Evolutionary conservation across 1,140 invertebrate genomes (phyloP).

Genomic region (Sweltsa coloradensis): DNA sequence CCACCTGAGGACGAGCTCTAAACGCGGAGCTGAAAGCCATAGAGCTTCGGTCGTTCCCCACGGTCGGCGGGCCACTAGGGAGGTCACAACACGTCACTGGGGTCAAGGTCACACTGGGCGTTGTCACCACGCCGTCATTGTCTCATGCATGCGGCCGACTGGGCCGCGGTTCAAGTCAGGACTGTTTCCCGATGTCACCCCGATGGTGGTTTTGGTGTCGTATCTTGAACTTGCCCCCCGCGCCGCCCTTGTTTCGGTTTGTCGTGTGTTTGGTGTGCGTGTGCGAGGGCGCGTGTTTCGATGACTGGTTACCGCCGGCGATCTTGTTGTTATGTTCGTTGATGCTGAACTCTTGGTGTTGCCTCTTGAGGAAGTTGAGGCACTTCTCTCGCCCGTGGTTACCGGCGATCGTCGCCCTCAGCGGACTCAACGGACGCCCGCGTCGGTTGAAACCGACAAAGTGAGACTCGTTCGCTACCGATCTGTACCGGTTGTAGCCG

Average conservation of each 20-base stretch:
- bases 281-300: background rate
- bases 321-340: conserved; percentile 35
- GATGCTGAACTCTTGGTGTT: conserved; percentile 34
- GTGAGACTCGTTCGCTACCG: conserved; percentile 28
- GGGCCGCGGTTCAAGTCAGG: conserved; percentile 6
- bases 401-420: conserved; percentile 18
- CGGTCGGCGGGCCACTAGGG: too few species aligned
- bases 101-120: too few species aligned
- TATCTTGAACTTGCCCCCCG: conserved; percentile 17
- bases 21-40: too few species aligned
- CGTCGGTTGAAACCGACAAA: conserved; percentile 37
- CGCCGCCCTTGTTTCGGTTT: conserved; percentile 19
- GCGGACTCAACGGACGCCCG: conserved; percentile 31
- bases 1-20: too few species aligned
- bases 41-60: too few species aligned
- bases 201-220: conserved; percentile 2
- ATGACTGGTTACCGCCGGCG: conserved; percentile 19
- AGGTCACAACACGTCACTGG: too few species aligned
- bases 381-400: conserved; percentile 30
- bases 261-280: background rate
- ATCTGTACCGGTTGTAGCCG: conserved; percentile 37
- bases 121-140: too few species aligned
- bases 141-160: too few species aligned
- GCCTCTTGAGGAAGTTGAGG: conserved; percentile 40
- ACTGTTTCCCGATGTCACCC: background rate